These are phyloP conservation scores for Andrena marginata DNA, from an alignment of 2,888 invertebrate genomes.

Conservation along the genomic window DNA sequence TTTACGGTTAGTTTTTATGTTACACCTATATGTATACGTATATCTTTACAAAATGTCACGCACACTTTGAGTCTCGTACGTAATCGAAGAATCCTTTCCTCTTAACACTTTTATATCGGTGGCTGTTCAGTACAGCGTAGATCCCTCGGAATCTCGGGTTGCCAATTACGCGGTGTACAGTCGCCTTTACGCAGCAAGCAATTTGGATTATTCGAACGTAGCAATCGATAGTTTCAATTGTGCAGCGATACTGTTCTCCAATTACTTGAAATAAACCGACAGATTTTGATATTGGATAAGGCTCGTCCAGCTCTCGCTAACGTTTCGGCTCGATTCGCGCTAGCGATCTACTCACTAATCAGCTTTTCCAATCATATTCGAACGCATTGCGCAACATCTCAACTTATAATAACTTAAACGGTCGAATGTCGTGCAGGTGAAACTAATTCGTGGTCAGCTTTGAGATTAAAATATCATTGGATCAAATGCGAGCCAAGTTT, in stretches of 20 bases:
- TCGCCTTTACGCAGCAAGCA: slow-evolving; percentile 4
- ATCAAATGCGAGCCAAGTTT: slow-evolving; percentile 14
- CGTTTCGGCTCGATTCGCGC: slow-evolving; percentile 24
- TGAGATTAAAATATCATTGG: neutral
- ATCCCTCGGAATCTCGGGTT: neutral
- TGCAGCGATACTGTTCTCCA: neutral
- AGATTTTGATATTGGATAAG: neutral
- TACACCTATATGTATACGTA: slow-evolving; percentile 70
- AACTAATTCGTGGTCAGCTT: neutral
- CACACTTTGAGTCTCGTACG: slow-evolving; percentile 46
- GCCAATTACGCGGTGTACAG: slow-evolving; percentile 20
- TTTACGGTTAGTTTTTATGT: slow-evolving; percentile 69
- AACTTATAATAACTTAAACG: no score
- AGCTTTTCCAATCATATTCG: neutral
- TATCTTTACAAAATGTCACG: slow-evolving; percentile 71
- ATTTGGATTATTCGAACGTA: neutral
- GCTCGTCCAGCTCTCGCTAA: neutral
- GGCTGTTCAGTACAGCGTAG: neutral
- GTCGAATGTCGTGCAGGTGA: no score
- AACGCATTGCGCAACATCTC: no score
- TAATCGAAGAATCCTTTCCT: slow-evolving; percentile 28
- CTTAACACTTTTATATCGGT: neutral
- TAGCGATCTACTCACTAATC: slow-evolving; percentile 1
- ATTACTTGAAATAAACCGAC: neutral
- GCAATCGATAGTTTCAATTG: neutral